Evolutionary conservation across 1,140 invertebrate genomes (phyloP).

Genomic region (Telenomus remus): DNA sequence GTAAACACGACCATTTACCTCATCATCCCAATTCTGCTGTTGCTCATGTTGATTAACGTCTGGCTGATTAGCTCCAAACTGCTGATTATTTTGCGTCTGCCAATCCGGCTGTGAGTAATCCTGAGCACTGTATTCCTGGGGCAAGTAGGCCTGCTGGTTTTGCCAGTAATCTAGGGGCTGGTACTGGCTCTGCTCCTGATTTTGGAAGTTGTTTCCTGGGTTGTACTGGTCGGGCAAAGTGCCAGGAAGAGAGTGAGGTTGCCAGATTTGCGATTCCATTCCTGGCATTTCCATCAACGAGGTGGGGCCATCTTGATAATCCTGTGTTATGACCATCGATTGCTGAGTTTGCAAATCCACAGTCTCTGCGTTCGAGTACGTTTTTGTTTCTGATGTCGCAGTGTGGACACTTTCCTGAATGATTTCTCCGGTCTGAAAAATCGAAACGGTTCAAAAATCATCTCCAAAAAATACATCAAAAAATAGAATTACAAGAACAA

Average conservation of each 20-base stretch:
- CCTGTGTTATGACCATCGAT: conserved; percentile 62
- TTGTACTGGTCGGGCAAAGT: conserved; percentile 61
- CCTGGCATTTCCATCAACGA: conserved; percentile 63
- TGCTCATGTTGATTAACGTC: conserved; percentile 57
- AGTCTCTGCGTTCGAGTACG: conserved; percentile 38
- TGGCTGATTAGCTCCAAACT: conserved; percentile 57
- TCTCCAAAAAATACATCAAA: too few species aligned
- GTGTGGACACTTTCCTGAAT: conserved; percentile 50
- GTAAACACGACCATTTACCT: conserved; percentile 62
- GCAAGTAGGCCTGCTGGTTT: conserved; percentile 66
- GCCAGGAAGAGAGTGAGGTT: conserved; percentile 61
- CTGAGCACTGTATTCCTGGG: conserved; percentile 39
- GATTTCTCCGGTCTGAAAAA: conserved; percentile 62
- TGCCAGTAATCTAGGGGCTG: conserved; percentile 71
- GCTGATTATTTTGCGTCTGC: conserved; percentile 50
- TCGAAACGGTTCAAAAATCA: neutral
- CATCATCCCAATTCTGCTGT: conserved; percentile 70
- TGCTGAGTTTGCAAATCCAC: conserved; percentile 37
- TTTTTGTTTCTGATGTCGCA: conserved; percentile 33
- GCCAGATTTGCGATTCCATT: conserved; percentile 64
- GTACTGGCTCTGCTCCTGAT: conserved; percentile 60
- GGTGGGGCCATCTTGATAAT: conserved; percentile 58
- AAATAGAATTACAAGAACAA: too few species aligned
- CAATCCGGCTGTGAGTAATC: conserved; percentile 58
- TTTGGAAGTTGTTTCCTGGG: conserved; percentile 59